These are phyloP conservation scores for Onychorhynchus coronatus DNA, from an alignment of 2,113 vertebrate genomes.

Conservation along the genomic window DNA sequence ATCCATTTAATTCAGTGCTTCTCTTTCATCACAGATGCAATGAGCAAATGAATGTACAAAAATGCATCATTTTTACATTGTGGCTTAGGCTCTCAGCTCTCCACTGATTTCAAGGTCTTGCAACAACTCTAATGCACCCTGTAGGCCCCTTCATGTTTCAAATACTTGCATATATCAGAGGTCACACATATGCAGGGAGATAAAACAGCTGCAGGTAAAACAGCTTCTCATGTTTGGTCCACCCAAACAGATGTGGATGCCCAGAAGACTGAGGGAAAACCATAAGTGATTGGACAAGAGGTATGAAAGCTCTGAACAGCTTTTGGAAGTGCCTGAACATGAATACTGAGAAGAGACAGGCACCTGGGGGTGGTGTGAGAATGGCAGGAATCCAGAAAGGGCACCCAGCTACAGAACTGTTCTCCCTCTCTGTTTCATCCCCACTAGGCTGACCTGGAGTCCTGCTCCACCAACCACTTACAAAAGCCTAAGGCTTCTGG, in stretches of 20 bases:
- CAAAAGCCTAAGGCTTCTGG: background rate
- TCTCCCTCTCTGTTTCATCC: background rate
- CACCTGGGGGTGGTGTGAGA: background rate
- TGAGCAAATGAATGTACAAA: background rate
- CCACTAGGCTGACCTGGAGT: background rate
- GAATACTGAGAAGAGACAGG: background rate
- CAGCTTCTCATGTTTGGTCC: background rate
- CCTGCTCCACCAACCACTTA: background rate
- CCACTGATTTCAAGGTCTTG: background rate
- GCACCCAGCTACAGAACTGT: background rate
- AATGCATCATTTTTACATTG: background rate
- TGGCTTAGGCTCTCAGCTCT: background rate
- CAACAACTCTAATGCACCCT: background rate
- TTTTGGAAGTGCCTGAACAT: background rate
- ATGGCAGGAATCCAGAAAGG: background rate
- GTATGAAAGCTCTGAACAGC: background rate
- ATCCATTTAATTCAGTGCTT: background rate
- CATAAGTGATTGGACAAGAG: background rate
- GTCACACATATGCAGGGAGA: background rate
- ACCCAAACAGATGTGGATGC: background rate
- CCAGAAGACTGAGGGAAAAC: background rate
- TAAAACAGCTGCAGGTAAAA: background rate
- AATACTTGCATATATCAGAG: background rate
- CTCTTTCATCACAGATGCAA: background rate
- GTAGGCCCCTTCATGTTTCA: background rate